Conservation (phyloP, 2,113 vertebrate species). For the Cephalophus harveyi region DNA sequence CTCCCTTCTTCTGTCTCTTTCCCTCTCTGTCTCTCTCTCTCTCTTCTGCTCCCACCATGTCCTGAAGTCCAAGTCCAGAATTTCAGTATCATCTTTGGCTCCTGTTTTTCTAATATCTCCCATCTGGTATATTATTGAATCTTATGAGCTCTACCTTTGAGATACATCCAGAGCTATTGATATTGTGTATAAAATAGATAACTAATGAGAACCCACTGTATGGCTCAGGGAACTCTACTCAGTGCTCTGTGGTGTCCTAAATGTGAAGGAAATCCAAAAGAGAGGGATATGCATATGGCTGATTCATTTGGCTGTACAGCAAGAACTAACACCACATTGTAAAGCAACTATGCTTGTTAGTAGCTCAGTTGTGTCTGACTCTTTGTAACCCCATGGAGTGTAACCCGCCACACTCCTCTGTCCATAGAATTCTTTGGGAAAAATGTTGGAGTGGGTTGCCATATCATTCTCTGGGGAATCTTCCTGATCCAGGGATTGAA, state of each 20-base stretch:
- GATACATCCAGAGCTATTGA: background rate
- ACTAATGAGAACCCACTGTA: background rate
- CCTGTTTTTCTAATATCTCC: background rate
- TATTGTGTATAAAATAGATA: background rate
- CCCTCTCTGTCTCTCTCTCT: background rate
- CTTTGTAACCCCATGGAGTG: background rate
- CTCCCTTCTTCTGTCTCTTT: background rate
- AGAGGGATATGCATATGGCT: background rate
- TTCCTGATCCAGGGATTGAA: background rate
- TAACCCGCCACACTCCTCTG: background rate
- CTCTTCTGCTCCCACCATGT: too few species aligned
- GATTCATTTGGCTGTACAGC: background rate
- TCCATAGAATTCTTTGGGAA: background rate
- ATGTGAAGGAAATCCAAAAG: background rate
- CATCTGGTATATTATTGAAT: too few species aligned
- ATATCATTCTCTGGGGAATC: background rate
- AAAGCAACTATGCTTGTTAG: background rate
- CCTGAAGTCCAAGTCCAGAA: background rate
- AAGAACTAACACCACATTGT: background rate
- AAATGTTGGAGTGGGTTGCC: background rate
- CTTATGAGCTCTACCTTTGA: background rate
- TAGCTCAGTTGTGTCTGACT: background rate
- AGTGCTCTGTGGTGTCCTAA: background rate
- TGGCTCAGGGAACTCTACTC: background rate
- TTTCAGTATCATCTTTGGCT: background rate